Percentiles rank a stretch among this genome's conserved stretches.
These are phyloP conservation scores for Melinopterus prodromus DNA, from an alignment of 2,888 invertebrate species.

Conservation along the genomic window DNA sequence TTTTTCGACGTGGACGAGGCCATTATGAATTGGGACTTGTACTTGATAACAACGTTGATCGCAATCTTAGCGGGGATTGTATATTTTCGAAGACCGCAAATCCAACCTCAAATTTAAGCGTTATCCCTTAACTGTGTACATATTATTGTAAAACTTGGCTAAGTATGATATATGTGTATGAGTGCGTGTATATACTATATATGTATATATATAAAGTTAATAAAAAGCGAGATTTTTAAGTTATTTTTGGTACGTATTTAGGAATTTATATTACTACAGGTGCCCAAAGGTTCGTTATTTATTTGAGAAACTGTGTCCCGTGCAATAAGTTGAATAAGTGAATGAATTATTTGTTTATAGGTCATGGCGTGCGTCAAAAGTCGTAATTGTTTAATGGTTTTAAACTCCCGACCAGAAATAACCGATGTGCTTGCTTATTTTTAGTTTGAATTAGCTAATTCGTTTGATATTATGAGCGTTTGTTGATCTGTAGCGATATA, in stretches of 20 bases:
- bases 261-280: background rate
- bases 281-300: too few species aligned
- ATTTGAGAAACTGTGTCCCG: too few species aligned
- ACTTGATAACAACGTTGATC: slow-evolving; percentile 83
- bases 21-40: slow-evolving; percentile 93
- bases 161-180: slow-evolving; percentile 16
- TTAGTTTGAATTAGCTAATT: too few species aligned
- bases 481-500: too few species aligned
- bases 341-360: too few species aligned
- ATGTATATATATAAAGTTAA: slow-evolving; percentile 19
- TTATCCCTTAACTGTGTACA: background rate
- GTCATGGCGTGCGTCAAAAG: too few species aligned
- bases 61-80: slow-evolving; percentile 84
- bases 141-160: slow-evolving; percentile 9
- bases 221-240: slow-evolving; percentile 13
- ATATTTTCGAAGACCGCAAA: slow-evolving; percentile 75
- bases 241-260: slow-evolving; percentile 13
- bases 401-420: too few species aligned
- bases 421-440: too few species aligned
- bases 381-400: too few species aligned
- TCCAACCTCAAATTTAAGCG: slow-evolving; percentile 30
- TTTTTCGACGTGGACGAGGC: slow-evolving; percentile 74
- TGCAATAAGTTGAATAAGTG: too few species aligned
- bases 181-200: background rate
- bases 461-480: too few species aligned